These are phyloP conservation scores for Platichthys stellatus DNA, from an alignment of 2,113 vertebrate species.

Conservation along the genomic window DNA sequence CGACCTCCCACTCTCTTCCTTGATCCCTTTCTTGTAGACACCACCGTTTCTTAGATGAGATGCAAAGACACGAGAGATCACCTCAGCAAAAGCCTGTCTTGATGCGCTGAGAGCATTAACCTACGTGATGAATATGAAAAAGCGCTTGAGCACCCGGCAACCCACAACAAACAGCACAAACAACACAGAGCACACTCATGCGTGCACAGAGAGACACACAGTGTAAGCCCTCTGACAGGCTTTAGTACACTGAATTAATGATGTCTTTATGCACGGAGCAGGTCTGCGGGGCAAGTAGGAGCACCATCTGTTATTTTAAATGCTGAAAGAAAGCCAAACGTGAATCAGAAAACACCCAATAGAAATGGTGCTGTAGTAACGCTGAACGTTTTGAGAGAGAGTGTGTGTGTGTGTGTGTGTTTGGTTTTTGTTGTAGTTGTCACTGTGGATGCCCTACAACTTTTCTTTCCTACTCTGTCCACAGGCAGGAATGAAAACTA, in stretches of 20 bases:
- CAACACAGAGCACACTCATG: constrained; percentile 18
- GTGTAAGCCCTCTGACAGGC: constrained; percentile 45
- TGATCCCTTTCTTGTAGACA: background rate
- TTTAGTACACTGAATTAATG: constrained; percentile 67
- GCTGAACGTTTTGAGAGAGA: background rate
- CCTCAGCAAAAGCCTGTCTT: constrained; percentile 17
- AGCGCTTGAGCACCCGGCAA: constrained; percentile 21
- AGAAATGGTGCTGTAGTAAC: constrained; percentile 14
- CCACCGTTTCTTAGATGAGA: constrained; percentile 12
- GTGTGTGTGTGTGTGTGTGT: background rate
- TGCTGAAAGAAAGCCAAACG: constrained; percentile 51
- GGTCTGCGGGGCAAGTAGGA: constrained; percentile 42
- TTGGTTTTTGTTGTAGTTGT: constrained; percentile 3
- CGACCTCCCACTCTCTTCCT: background rate
- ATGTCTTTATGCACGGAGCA: constrained; percentile 37
- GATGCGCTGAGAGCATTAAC: constrained; percentile 45
- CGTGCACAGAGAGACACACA: constrained; percentile 5
- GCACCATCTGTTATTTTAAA: constrained; percentile 65
- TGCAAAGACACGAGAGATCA: constrained; percentile 40
- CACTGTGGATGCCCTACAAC: constrained; percentile 49
- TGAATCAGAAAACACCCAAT: constrained; percentile 39
- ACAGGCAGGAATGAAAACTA: constrained; percentile 47
- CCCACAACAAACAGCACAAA: constrained; percentile 4
- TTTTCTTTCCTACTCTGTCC: constrained; percentile 39
- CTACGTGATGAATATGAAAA: constrained; percentile 45